Base-by-base conservation (phyloP, 2,888 invertebrate genomes). In the Diaphora mendica region DNA sequence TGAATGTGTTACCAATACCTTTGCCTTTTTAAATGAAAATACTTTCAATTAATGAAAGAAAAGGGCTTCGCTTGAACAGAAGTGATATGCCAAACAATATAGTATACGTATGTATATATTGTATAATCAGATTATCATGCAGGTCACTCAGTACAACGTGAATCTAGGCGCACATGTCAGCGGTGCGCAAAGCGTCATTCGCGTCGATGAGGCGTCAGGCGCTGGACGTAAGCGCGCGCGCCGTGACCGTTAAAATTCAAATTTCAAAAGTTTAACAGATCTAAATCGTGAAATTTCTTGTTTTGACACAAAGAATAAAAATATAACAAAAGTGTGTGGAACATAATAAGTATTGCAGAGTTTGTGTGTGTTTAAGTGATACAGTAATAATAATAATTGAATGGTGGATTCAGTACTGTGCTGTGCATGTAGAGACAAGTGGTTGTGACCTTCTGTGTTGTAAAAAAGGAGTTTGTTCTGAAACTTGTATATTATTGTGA, bases 121-220 rank as follows among this genome's bases (percentile, higher is more conserved):
- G n/a, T n/a, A 83, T 93, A 94, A 93, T 94, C 93, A 91, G 93
- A 95, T 95, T 94, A 94, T 90, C 89, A 89, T 89, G 89, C 92
- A 92, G 91, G 92, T 92, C 91, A 91, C 86, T 89, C 85, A 82
- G 89, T 91, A 79, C 87, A 82, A 81, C 85, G 78, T 90, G 92
- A 92, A 90, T 81, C 88, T 90, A 91, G 91, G 86, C 89, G 85
- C 90, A 88, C 83, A 85, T 83, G 85, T 82, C 79, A 82, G 75
- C 80, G 77, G 73, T 75, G 84, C 75, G 77, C 80, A 86, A 77
- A 78, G 84, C 86, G 86, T 91, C 92, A 95, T 90, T 95, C 95
- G 94, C 94, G 94, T 92, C 91, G 89, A 85, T 85, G 89, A 86
- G 82, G 84, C 90, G 88, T 84, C 82, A 89, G 88, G 88, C 85